Evolutionary conservation across 2,888 invertebrate species (phyloP).

Genomic region (Rhyacophila evoluta): DNA sequence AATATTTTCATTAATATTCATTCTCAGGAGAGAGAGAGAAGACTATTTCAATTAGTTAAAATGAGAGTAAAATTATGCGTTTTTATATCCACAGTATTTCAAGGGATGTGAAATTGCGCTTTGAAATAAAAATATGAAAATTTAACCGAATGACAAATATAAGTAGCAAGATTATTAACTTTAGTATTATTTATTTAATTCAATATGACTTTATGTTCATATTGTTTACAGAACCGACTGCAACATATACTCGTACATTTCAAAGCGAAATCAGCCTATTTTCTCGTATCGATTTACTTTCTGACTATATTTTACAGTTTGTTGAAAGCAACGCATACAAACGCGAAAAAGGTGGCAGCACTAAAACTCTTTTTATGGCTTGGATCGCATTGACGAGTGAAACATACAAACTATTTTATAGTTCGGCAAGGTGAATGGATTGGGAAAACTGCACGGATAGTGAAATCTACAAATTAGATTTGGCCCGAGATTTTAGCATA

Average conservation of each 20-base stretch:
- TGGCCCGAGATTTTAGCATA: too few species aligned
- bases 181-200: too few species aligned
- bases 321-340: not conserved
- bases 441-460: not conserved
- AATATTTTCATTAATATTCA: too few species aligned
- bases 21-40: too few species aligned
- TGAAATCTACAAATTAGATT: not conserved
- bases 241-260: not conserved
- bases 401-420: not conserved
- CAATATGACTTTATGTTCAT: too few species aligned
- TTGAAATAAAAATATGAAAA: too few species aligned
- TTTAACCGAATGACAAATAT: too few species aligned
- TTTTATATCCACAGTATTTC: too few species aligned
- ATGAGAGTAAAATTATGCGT: too few species aligned
- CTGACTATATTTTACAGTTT: not conserved
- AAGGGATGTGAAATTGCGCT: too few species aligned
- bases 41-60: too few species aligned
- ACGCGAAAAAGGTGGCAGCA: slow-evolving; percentile 1
- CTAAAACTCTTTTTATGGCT: slow-evolving; percentile 2
- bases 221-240: not conserved
- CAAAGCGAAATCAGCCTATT: not conserved
- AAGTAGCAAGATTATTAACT: too few species aligned
- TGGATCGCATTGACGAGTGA: slow-evolving; percentile 8
- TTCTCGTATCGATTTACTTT: not conserved
- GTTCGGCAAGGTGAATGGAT: not conserved